Conservation (phyloP, 2,888 invertebrate species). For the Caenorhabditis uteleia region DNA sequence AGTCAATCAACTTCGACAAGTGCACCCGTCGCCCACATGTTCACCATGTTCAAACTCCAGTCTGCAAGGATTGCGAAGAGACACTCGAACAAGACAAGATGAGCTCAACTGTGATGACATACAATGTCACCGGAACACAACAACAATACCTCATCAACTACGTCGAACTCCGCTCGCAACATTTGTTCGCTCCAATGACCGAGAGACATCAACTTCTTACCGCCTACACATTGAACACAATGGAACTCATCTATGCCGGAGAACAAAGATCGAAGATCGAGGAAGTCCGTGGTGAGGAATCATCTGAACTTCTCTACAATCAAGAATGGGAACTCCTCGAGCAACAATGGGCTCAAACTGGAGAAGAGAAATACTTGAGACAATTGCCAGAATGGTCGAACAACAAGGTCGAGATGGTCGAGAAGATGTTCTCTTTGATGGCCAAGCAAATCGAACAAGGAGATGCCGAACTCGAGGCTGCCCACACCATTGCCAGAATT, state of each 20-base stretch:
- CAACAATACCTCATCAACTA: slow-evolving; percentile 48
- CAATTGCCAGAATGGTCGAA: slow-evolving; percentile 32
- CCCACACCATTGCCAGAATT: slow-evolving; percentile 51
- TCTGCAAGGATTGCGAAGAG: slow-evolving; percentile 36
- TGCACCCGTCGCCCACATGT: slow-evolving; percentile 56
- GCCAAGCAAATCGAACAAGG: slow-evolving; percentile 42
- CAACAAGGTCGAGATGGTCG: slow-evolving; percentile 48
- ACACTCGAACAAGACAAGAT: slow-evolving; percentile 39
- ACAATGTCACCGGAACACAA: slow-evolving; percentile 49
- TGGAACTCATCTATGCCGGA: slow-evolving; percentile 44
- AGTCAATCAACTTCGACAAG: slow-evolving; percentile 71
- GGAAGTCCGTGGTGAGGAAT: slow-evolving; percentile 25
- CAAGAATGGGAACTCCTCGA: slow-evolving; percentile 48
- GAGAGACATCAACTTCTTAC: slow-evolving; percentile 39
- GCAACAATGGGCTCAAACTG: slow-evolving; percentile 52
- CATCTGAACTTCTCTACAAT: slow-evolving; percentile 49
- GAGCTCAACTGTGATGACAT: slow-evolving; percentile 46
- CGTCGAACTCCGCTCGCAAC: slow-evolving; percentile 56
- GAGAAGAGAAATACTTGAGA: slow-evolving; percentile 49
- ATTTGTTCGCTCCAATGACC: slow-evolving; percentile 48
- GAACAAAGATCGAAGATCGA: slow-evolving; percentile 29
- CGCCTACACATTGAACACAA: slow-evolving; percentile 45
- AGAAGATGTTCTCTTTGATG: slow-evolving; percentile 41
- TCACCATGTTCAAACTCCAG: slow-evolving; percentile 30
- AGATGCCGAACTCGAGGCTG: slow-evolving; percentile 40